phyloP scores from a whole-genome alignment of 1,140 invertebrate genomes.

The Nephila pilipes region DNA sequence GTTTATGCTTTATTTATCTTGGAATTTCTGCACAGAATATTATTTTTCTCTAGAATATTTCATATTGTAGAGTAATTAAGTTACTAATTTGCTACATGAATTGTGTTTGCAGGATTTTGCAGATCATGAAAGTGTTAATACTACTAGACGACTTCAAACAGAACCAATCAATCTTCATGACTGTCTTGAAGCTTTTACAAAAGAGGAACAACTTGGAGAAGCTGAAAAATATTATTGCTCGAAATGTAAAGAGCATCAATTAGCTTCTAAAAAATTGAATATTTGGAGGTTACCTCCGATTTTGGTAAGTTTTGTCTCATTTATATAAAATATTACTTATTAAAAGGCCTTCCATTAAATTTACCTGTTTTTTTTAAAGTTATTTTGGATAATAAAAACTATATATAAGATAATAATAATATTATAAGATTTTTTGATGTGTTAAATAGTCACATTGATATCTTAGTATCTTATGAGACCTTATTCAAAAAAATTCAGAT shows the following conservation, averaged over 20 bases:
- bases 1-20: too few relatives aligned
- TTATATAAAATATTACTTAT: too few relatives aligned
- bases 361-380: too few relatives aligned
- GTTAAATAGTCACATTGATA: too few relatives aligned
- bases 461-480: too few relatives aligned
- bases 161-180: slow-evolving; percentile 89
- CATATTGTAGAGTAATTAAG: neutral
- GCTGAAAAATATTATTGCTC: slow-evolving; percentile 93
- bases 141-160: slow-evolving; percentile 86
- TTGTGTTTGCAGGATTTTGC: slow-evolving; percentile 84
- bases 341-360: too few relatives aligned
- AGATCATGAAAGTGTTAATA: slow-evolving; percentile 88
- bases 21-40: too few relatives aligned
- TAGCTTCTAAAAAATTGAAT: slow-evolving; percentile 93
- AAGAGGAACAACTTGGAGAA: slow-evolving; percentile 87
- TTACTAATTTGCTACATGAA: neutral
- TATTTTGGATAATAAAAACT: too few relatives aligned
- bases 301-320: slow-evolving; percentile 84
- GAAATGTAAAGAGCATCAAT: slow-evolving; percentile 89
- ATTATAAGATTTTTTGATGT: too few relatives aligned
- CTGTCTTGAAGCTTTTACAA: slow-evolving; percentile 92
- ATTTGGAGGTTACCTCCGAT: slow-evolving; percentile 94
- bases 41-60: neutral
- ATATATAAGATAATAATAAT: too few relatives aligned
- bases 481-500: too few relatives aligned